Evolutionary conservation across 1,140 invertebrate genomes (phyloP).

Genomic region (Plodia interpunctella): DNA sequence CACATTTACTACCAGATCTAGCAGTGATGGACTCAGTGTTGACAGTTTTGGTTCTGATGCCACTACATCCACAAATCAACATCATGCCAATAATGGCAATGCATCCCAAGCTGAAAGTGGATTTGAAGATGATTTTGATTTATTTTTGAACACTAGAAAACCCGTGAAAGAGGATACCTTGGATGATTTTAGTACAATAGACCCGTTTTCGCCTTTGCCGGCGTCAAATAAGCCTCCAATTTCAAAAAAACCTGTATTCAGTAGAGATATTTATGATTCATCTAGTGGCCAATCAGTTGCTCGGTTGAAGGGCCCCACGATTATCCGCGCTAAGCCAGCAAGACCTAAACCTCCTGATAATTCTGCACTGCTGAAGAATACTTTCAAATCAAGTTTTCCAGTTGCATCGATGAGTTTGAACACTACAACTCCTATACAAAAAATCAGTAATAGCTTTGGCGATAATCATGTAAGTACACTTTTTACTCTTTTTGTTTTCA

Average conservation of each 20-base stretch:
- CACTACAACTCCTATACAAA: constrained; percentile 61
- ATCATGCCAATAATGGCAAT: constrained; percentile 78
- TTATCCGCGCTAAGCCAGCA: constrained; percentile 84
- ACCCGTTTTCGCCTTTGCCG: constrained; percentile 70
- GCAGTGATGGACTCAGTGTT: constrained; percentile 84
- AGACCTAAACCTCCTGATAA: constrained; percentile 84
- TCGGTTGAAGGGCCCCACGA: constrained; percentile 79
- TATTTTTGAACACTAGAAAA: constrained; percentile 74
- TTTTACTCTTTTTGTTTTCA: background rate
- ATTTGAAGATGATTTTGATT: constrained; percentile 87
- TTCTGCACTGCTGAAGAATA: constrained; percentile 56
- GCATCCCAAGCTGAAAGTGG: constrained; percentile 85
- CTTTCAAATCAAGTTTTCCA: constrained; percentile 51
- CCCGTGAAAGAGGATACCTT: constrained; percentile 72
- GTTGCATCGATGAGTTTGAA: constrained; percentile 62
- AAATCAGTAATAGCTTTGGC: constrained; percentile 46
- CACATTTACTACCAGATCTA: constrained; percentile 84
- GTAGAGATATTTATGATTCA: constrained; percentile 51
- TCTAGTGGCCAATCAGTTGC: constrained; percentile 61
- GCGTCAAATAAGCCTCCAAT: constrained; percentile 41
- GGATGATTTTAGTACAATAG: constrained; percentile 62
- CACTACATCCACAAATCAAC: constrained; percentile 78
- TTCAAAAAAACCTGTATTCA: constrained; percentile 46
- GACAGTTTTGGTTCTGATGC: constrained; percentile 86
- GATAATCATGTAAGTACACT: constrained; percentile 58